These are phyloP conservation scores for Betta splendens DNA, from an alignment of 2,797 vertebrate genomes.

Conservation along the genomic window DNA sequence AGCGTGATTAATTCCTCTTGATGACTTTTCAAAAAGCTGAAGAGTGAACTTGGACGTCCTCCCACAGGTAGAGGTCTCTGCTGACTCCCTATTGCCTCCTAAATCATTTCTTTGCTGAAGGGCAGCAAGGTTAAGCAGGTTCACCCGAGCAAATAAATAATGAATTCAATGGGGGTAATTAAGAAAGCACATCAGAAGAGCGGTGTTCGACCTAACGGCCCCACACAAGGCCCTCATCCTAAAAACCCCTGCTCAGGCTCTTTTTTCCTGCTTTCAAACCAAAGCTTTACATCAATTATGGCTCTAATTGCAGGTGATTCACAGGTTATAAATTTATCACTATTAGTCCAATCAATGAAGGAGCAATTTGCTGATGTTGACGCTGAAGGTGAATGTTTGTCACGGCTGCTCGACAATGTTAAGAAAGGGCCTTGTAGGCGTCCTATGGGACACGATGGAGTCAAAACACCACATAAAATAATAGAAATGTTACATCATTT, in stretches of 20 bases:
- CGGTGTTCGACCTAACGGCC: conserved; percentile 42
- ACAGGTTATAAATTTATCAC: conserved; percentile 16
- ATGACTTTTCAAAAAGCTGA: conserved; percentile 62
- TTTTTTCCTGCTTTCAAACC: conserved; percentile 39
- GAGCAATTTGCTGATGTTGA: conserved; percentile 16
- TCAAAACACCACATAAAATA: too few relatives aligned
- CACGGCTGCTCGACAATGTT: conserved; percentile 8
- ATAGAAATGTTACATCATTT: too few relatives aligned
- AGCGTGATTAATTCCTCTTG: conserved; percentile 52
- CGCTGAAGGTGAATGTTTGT: conserved; percentile 15
- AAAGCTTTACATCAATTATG: conserved; percentile 16
- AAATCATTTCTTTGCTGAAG: conserved; percentile 63
- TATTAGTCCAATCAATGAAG: conserved; percentile 10
- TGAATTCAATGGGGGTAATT: conserved; percentile 79
- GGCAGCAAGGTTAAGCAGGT: conserved; percentile 78
- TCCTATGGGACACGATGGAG: too few relatives aligned
- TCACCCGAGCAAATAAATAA: conserved; percentile 78
- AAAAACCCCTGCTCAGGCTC: conserved; percentile 28
- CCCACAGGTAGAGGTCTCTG: conserved; percentile 50
- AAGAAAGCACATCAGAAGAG: conserved; percentile 72
- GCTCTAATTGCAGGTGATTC: conserved; percentile 14
- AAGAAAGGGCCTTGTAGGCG: conserved; percentile 16
- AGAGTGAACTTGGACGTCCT: conserved; percentile 55
- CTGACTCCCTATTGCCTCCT: conserved; percentile 55
- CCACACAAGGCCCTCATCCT: conserved; percentile 30